A percentile compares a stretch with the other conserved stretches of the same genome.
These are phyloP conservation scores for Rhinichthys osculus DNA, from an alignment of 2,797 vertebrate species.

Conservation along the genomic window DNA sequence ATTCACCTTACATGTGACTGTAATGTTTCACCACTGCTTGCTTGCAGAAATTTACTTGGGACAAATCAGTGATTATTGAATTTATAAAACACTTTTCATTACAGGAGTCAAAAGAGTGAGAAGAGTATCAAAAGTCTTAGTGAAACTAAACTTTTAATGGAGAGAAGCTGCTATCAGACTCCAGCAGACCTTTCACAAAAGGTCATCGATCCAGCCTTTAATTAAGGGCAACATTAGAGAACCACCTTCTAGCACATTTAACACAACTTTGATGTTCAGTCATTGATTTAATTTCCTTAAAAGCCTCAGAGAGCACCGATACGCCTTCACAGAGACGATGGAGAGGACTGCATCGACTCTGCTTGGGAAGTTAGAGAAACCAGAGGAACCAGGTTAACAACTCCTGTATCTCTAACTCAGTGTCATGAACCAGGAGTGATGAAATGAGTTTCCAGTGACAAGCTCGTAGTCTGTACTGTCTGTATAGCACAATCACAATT, in stretches of 20 bases:
- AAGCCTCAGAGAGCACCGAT: conserved; percentile 47
- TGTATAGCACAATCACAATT: background rate
- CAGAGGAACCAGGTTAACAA: conserved; percentile 11
- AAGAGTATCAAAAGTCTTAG: conserved; percentile 3
- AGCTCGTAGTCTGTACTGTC: background rate
- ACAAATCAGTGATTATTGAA: background rate
- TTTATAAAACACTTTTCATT: background rate
- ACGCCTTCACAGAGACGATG: background rate
- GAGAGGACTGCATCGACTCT: conserved; percentile 19
- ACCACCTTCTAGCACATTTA: conserved; percentile 51
- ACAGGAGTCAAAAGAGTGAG: background rate
- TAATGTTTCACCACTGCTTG: background rate
- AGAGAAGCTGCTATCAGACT: conserved; percentile 25
- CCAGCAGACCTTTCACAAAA: conserved; percentile 44
- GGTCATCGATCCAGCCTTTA: conserved; percentile 47
- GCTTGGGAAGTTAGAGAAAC: conserved; percentile 23
- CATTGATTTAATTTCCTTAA: conserved; percentile 58
- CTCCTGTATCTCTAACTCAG: background rate
- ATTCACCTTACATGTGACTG: background rate
- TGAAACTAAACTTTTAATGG: conserved; percentile 28
- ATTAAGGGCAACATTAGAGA: conserved; percentile 49
- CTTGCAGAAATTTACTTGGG: background rate
- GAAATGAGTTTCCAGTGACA: background rate
- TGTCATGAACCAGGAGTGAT: background rate
- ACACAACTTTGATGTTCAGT: conserved; percentile 49